Evolutionary conservation across 2,888 invertebrate genomes (phyloP), one percentile per base, ranked within the genome.

Genomic region (Cheilosia scutellata): DNA sequence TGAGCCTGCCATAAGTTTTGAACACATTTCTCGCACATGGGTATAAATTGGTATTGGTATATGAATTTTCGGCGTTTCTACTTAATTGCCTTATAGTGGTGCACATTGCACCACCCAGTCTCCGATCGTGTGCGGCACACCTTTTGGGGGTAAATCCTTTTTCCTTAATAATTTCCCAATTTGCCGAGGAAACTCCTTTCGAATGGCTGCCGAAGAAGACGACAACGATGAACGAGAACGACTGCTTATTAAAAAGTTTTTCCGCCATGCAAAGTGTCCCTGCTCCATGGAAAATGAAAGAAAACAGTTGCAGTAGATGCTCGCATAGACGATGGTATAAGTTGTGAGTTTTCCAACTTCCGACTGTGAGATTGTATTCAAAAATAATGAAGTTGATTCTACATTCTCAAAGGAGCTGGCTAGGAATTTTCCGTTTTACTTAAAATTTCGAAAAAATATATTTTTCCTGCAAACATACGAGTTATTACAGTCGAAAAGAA

Each of bases 131-230:
- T n/a, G n/a, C n/a, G n/a, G n/a, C n/a, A 63, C 70, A 76, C 76
- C 60, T 75, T 47, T 57, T 29, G 20, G 25, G 42, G 42, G 49
- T 60, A 44, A 53, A 68, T 66, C 47, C 53, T n/a, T 60, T 68
- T 74, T 49, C 47, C 47, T 75, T 68, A 68, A 80, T 68, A 80
- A 75, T 82, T 80, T 75, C 60, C 70, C 40, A 57, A 75, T 82
- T 76, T 82, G 29, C 37, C 37, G 2, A 6, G 13, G 20, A 51
- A 42, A 65, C 71, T 58, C 49, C 57, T 25, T 55, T 20, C 55
- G 65, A 57, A 40, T 49, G 55, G 37, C 31, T 63, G 16, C 55
- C 13, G 16, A 76, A 33, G 37, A 16, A 5, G 49, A 53, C 76
- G n/a, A 27, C 29, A 11, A 58, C 53, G 33, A 42, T 6, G 60